phyloP scores from a whole-genome alignment of 2,888 invertebrate genomes.

The Rhagophthalmus giganteus region DNA sequence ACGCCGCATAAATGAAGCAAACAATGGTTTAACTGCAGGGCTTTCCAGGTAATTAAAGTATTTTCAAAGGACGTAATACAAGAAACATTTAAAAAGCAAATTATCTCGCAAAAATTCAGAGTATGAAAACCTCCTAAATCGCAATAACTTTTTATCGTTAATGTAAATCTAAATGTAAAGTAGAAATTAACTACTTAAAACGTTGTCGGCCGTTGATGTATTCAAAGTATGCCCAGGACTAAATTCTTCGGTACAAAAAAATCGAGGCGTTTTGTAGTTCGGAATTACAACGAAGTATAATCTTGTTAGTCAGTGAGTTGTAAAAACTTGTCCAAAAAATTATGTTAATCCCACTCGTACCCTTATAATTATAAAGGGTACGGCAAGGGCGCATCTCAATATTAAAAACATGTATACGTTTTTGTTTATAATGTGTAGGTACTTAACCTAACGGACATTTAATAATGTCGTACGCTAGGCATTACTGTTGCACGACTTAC shows the following conservation, averaged over 20 bases:
- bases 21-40: constrained; percentile 21
- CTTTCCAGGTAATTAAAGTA: constrained; percentile 23
- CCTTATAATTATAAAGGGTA: constrained; percentile 1
- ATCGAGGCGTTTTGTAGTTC: neutral
- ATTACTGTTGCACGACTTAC: too few species aligned
- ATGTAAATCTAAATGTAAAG: neutral
- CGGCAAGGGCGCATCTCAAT: neutral
- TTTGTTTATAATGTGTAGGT: neutral
- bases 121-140: neutral
- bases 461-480: too few species aligned
- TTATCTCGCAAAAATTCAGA: neutral
- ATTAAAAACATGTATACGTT: neutral
- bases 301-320: neutral
- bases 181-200: neutral
- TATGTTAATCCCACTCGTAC: constrained; percentile 1
- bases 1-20: constrained; percentile 17
- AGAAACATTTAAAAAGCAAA: constrained; percentile 1
- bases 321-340: neutral
- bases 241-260: neutral
- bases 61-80: constrained; percentile 2
- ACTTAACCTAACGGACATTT: too few species aligned
- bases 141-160: neutral
- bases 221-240: neutral
- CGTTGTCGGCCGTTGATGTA: neutral
- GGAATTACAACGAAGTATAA: neutral